Evolutionary conservation across 2,113 vertebrate genomes (phyloP), one percentile per base, ranked within the genome.

Genomic region (Toxotes chatareus): DNA sequence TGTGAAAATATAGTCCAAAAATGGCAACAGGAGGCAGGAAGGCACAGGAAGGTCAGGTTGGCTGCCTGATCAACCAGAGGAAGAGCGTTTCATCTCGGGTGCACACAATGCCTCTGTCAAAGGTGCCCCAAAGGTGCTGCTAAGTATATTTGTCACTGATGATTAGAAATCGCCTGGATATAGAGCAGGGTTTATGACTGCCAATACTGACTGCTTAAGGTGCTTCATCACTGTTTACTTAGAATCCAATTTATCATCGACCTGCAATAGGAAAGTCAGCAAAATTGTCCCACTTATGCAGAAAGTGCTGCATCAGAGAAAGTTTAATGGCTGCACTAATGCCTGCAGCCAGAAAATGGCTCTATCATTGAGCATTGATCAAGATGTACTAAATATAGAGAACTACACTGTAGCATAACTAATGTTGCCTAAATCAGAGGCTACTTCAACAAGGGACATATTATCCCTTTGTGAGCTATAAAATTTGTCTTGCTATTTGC

Each of bases 141-240:
- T 73, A 79, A 88, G 80, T 86, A 77, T 86, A 91, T 90, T 93
- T 90, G 86, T 89, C 87, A 89, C 80, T 38, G 79, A 87, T 88
- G 86, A 91, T 90, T 88, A 90, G 84, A 86, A 87, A 78, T 80
- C n/a, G 10, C 80, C 34, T 32, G 57, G 69, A 81, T 81, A 83
- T 62, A 36, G 81, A 83, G 84, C 34, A 11, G 66, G 88, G 68
- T 88, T 86, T 88, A 86, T 89, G 87, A 88, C 79, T 86, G 89
- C 84, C 87, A 86, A 84, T 88, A 83, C 76, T 14, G 62, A 70
- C 84, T 79, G 80, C 86, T 90, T 83, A 76, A 79, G 88, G 88
- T 90, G 83, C 87, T 93, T 89, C 91, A 89, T 93, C 91, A 92
- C 86, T 90, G 89, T 93, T 93, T 93, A 92, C 89, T 89, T 92